A percentile compares a stretch with the other conserved stretches of the same genome.
Conservation (phyloP, 2,888 invertebrate genomes). For the Drosophila affinis region DNA sequence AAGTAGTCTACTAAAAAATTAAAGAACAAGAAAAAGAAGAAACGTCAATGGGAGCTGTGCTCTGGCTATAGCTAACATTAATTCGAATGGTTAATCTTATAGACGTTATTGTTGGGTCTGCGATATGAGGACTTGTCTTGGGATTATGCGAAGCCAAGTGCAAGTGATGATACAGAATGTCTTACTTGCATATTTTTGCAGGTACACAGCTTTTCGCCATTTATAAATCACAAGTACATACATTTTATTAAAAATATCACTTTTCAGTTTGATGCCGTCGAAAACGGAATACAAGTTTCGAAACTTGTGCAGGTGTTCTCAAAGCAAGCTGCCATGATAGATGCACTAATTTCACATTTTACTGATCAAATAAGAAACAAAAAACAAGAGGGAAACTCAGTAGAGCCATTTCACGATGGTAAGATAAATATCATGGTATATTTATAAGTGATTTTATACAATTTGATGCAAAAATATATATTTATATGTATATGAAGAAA, state of each 20-base stretch:
- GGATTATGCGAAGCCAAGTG: conserved; percentile 95
- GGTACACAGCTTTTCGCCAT: conserved; percentile 61
- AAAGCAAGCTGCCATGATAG: conserved; percentile 93
- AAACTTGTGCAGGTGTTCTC: conserved; percentile 85
- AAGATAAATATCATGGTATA: conserved; percentile 40
- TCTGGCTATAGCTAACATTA: background rate
- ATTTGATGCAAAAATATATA: too few relatives aligned
- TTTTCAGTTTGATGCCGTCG: conserved; percentile 83
- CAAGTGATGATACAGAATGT: conserved; percentile 91
- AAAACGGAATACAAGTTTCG: conserved; percentile 84
- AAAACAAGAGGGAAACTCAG: conserved; percentile 84
- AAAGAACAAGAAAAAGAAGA: background rate
- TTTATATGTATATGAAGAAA: too few relatives aligned
- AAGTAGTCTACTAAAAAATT: conserved; percentile 82
- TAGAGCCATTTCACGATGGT: conserved; percentile 84
- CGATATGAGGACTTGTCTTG: conserved; percentile 95
- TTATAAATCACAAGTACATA: background rate
- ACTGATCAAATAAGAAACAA: conserved; percentile 90
- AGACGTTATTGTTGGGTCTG: conserved; percentile 93
- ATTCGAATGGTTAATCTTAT: conserved; percentile 28
- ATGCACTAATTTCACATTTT: conserved; percentile 92
- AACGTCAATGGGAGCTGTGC: background rate
- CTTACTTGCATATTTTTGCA: conserved; percentile 96
- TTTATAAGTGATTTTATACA: too few relatives aligned
- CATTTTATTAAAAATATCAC: background rate